phyloP scores from a whole-genome alignment of 2,113 vertebrate genomes.

The Rousettus leschenaultii region DNA sequence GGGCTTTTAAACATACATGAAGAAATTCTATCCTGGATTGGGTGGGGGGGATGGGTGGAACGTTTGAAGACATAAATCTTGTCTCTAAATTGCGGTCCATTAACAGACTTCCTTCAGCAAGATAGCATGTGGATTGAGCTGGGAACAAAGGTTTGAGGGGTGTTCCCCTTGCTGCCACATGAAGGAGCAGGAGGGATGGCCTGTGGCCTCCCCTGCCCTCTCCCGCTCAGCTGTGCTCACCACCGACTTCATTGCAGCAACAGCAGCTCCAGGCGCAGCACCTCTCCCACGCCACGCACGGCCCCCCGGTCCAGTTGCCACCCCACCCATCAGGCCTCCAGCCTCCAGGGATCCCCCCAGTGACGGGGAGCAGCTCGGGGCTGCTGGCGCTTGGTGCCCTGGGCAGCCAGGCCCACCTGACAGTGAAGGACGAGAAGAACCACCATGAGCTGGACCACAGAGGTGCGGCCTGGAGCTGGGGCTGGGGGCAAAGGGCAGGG shows the following conservation, averaged over 20 bases:
- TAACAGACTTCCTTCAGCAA: conserved; percentile 11
- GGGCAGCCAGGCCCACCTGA: conserved; percentile 94
- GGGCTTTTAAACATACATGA: neutral
- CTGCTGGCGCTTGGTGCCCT: conserved; percentile 93
- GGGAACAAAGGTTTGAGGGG: neutral
- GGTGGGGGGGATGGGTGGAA: neutral
- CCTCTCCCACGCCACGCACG: conserved; percentile 95
- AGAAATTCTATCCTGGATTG: neutral
- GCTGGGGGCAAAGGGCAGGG: neutral
- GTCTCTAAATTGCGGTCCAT: neutral
- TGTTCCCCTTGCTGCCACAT: neutral
- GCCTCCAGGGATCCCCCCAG: conserved; percentile 91
- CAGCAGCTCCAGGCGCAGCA: conserved; percentile 98
- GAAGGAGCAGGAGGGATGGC: neutral
- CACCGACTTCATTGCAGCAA: conserved; percentile 87
- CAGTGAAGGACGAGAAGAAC: conserved; percentile 98
- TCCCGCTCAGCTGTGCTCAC: conserved; percentile 48
- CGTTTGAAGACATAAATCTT: conserved; percentile 18
- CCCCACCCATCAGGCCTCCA: conserved; percentile 95
- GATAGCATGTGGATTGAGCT: conserved; percentile 9
- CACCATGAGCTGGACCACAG: conserved; percentile 97
- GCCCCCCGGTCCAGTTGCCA: conserved; percentile 93
- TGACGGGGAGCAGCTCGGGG: conserved; percentile 90
- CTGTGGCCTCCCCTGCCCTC: neutral
- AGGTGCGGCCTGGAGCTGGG: conserved; percentile 83